These are phyloP conservation scores for Rhinoraja longicauda DNA, from an alignment of 2,797 vertebrate genomes.

Conservation along the genomic window DNA sequence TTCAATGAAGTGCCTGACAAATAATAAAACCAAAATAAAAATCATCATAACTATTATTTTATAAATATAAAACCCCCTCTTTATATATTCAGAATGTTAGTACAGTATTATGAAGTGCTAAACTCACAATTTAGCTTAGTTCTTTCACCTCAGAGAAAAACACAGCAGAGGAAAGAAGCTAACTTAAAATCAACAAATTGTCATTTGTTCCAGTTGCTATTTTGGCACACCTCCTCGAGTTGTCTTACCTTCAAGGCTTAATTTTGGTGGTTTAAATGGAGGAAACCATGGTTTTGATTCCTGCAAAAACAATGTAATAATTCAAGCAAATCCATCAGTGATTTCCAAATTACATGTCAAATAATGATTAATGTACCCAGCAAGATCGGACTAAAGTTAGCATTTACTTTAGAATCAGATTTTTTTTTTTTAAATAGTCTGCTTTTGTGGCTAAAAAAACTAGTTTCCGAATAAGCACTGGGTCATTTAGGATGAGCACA, in stretches of 20 bases:
- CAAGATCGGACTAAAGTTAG: not conserved
- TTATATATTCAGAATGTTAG: not conserved
- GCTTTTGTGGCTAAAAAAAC: not conserved
- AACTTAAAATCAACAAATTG: not conserved
- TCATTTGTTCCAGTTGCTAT: not conserved
- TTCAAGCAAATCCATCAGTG: not conserved
- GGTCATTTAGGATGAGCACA: not conserved
- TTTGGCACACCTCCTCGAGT: no score
- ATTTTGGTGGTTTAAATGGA: not conserved
- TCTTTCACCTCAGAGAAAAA: not conserved
- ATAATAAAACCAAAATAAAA: no score
- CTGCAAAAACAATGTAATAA: not conserved
- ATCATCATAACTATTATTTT: no score
- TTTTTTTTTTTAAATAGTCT: no score
- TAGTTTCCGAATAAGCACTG: not conserved
- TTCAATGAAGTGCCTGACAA: no score
- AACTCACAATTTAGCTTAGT: not conserved
- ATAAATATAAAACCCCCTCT: no score
- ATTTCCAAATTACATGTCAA: not conserved
- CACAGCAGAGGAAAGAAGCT: not conserved
- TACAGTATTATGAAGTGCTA: not conserved
- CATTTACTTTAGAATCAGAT: no score
- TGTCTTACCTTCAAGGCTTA: conserved; percentile 26
- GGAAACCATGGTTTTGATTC: conserved; percentile 29
- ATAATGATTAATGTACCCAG: no score